Conservation (phyloP, 2,888 invertebrate species). For the Teleiodes luculella region DNA sequence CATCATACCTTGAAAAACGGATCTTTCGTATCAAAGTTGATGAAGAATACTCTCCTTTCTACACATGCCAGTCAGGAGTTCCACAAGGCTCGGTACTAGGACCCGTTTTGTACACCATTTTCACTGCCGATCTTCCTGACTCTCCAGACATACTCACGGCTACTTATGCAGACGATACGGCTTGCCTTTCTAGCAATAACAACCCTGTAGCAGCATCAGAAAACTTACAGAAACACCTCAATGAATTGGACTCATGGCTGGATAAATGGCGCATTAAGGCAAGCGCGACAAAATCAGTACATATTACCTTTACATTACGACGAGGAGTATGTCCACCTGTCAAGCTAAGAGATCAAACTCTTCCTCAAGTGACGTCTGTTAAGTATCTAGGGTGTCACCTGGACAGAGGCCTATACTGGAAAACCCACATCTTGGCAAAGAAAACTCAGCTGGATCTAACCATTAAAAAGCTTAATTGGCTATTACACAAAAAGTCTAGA, state of each 20-base stretch:
- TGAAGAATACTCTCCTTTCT: background rate
- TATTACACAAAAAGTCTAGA: slow-evolving; percentile 7
- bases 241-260: background rate
- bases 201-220: background rate
- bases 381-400: slow-evolving; percentile 10
- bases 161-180: slow-evolving; percentile 5
- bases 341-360: background rate
- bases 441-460: background rate
- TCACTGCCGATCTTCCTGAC: slow-evolving; percentile 2
- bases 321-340: background rate
- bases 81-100: slow-evolving; percentile 7
- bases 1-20: background rate
- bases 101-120: background rate
- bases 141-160: background rate
- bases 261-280: background rate
- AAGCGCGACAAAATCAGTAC: background rate
- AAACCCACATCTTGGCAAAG: slow-evolving; percentile 6
- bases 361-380: background rate
- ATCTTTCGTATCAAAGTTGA: background rate
- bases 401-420: slow-evolving; percentile 6
- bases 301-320: background rate
- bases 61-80: background rate
- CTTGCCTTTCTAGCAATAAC: background rate
- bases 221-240: background rate
- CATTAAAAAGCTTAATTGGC: background rate